Conservation (phyloP, 2,797 vertebrate species). For the Phylloscopus collybita region DNA sequence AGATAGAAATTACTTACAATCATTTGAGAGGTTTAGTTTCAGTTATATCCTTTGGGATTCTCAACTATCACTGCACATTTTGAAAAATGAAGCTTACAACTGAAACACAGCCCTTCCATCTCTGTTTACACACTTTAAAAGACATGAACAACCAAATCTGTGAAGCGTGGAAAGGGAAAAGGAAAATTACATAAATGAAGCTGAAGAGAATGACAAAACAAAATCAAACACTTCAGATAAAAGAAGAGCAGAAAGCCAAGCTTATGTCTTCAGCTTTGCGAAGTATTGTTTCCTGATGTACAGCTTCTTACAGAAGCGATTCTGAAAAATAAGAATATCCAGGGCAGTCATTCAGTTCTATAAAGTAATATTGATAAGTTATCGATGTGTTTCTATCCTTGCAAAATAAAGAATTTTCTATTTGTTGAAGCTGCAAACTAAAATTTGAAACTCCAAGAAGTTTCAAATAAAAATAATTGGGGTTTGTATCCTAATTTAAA, state of each 20-base stretch:
- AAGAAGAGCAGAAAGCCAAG: constrained; percentile 3
- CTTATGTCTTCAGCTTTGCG: not conserved
- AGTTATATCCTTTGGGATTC: not conserved
- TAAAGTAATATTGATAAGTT: not conserved
- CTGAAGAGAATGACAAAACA: constrained; percentile 13
- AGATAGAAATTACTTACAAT: not conserved
- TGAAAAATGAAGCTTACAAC: not conserved
- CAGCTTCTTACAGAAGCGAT: not conserved
- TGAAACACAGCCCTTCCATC: not conserved
- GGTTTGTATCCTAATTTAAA: not conserved
- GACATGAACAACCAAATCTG: not conserved
- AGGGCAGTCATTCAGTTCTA: not conserved
- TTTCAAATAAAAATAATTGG: not conserved
- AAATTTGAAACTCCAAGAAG: not conserved
- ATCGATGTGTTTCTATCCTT: not conserved
- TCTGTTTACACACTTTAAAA: not conserved
- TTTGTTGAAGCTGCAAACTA: not conserved
- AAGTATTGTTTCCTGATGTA: not conserved
- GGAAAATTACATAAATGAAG: constrained; percentile 4
- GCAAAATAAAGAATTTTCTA: not conserved
- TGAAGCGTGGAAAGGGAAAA: not conserved
- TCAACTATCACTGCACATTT: not conserved
- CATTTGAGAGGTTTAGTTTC: not conserved
- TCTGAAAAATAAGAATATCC: not conserved
- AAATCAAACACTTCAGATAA: not conserved